These are phyloP conservation scores for Cydia pomonella DNA, from an alignment of 1,140 invertebrate species.

Conservation along the genomic window DNA sequence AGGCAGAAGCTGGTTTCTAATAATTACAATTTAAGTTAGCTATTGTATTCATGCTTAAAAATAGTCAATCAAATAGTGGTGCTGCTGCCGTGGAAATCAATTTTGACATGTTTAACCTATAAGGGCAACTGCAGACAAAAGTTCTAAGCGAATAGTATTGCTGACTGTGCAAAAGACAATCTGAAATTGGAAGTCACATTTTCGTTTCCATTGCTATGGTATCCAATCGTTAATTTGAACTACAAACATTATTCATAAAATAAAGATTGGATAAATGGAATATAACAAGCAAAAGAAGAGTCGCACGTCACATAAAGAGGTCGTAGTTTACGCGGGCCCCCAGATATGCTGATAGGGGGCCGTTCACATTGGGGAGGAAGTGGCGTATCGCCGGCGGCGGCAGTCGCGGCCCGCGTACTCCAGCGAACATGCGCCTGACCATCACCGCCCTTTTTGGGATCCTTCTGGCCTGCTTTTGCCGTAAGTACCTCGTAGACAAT, in stretches of 20 bases:
- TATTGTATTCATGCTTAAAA: no score
- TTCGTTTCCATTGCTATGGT: no score
- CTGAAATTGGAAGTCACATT: no score
- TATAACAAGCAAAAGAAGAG: conserved; percentile 17
- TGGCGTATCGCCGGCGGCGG: conserved; percentile 9
- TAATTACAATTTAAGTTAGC: no score
- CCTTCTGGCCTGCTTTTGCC: conserved; percentile 13
- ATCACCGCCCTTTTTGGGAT: neutral
- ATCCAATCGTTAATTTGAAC: no score
- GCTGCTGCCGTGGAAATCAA: no score
- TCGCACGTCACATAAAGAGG: conserved; percentile 45
- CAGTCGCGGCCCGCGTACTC: conserved; percentile 18
- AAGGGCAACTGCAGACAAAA: no score
- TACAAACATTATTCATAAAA: neutral
- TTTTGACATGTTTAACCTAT: no score
- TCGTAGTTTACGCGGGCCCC: conserved; percentile 44
- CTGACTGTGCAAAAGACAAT: no score
- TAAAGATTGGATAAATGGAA: neutral
- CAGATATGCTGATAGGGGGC: conserved; percentile 20
- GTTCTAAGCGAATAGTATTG: no score
- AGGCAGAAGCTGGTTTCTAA: no score
- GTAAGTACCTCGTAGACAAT: neutral
- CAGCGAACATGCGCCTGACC: conserved; percentile 20
- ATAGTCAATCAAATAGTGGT: no score
- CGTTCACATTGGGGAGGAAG: conserved; percentile 21